A percentile compares a stretch with the other conserved stretches of the same genome.
phyloP scores from a whole-genome alignment of 2,888 invertebrate genomes.

The Caenorhabditis panamensis region DNA sequence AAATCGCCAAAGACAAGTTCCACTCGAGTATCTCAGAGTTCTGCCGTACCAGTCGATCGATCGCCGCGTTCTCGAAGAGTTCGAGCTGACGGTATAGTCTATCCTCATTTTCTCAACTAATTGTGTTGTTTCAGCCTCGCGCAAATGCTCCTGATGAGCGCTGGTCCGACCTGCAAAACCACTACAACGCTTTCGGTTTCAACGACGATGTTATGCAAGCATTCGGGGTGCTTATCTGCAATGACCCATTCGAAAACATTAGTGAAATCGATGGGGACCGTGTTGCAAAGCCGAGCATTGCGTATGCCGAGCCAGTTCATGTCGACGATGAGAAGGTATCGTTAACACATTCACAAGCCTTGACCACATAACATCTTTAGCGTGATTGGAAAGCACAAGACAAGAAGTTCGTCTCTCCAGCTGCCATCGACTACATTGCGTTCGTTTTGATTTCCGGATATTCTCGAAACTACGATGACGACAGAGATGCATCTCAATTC shows the following conservation, averaged over 20 bases:
- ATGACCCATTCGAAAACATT: constrained; percentile 56
- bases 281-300: constrained; percentile 37
- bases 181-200: constrained; percentile 48
- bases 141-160: constrained; percentile 54
- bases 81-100: constrained; percentile 54
- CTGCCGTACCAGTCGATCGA: constrained; percentile 55
- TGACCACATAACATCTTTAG: constrained; percentile 29
- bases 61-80: constrained; percentile 49
- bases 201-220: constrained; percentile 37
- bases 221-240: constrained; percentile 55
- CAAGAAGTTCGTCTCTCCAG: constrained; percentile 32
- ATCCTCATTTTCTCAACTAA: neutral
- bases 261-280: constrained; percentile 52
- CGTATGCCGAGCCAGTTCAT: constrained; percentile 41
- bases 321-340: constrained; percentile 61
- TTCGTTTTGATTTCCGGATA: constrained; percentile 45
- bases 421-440: constrained; percentile 38
- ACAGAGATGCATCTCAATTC: constrained; percentile 13
- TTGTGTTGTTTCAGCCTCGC: constrained; percentile 44
- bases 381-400: constrained; percentile 58
- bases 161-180: constrained; percentile 46
- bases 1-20: constrained; percentile 27
- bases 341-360: too few species aligned
- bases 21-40: constrained; percentile 46
- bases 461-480: constrained; percentile 23